phyloP scores from a whole-genome alignment of 2,888 invertebrate species.

The Pseudococcus jackbeardsleyi region DNA sequence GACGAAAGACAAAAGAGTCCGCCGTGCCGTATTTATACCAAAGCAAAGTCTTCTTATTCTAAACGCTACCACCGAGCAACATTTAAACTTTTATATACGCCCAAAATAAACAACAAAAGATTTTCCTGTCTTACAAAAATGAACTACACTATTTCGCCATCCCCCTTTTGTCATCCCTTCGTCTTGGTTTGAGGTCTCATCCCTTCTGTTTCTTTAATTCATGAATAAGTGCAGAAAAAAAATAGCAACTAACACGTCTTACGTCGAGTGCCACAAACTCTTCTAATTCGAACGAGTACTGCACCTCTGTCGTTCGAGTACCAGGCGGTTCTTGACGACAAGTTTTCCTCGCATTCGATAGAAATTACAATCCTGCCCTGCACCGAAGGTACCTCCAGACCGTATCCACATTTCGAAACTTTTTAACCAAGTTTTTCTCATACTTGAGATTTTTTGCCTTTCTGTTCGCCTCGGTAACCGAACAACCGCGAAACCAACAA shows the following conservation, averaged over 20 bases:
- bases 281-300: neutral
- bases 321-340: neutral
- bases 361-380: neutral
- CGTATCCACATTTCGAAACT: neutral
- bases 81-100: constrained; percentile 48
- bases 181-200: too few relatives aligned
- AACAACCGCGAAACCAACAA: constrained; percentile 2
- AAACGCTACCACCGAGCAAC: constrained; percentile 18
- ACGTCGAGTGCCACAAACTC: neutral
- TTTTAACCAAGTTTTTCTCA: constrained; percentile 1
- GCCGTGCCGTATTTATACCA: constrained; percentile 19
- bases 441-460: neutral
- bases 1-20: constrained; percentile 49
- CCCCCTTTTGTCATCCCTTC: neutral
- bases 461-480: neutral
- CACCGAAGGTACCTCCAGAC: neutral
- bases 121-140: constrained; percentile 15
- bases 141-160: neutral
- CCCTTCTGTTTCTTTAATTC: neutral
- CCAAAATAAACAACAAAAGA: constrained; percentile 53
- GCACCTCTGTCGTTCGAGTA: neutral
- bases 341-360: neutral
- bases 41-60: constrained; percentile 8
- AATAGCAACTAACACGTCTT: neutral
- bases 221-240: neutral